Percentiles rank a stretch among this genome's conserved stretches.
Conservation (phyloP, 2,888 invertebrate species). For the Merodon equestris region DNA sequence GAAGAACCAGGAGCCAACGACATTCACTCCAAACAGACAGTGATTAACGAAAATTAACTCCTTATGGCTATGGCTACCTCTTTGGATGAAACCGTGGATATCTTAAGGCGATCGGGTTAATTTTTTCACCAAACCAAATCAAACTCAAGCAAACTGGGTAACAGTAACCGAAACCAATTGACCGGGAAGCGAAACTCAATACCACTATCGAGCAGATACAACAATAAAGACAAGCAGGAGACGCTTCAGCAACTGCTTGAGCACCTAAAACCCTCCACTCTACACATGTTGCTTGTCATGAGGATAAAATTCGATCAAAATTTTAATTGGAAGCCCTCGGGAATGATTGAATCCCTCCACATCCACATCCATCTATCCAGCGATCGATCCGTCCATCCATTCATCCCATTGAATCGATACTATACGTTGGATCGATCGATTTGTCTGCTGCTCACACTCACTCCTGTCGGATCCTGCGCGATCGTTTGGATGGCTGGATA, state of each 20-base stretch:
- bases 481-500: constrained; percentile 32
- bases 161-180: constrained; percentile 48
- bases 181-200: constrained; percentile 62
- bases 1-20: constrained; percentile 59
- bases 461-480: background rate
- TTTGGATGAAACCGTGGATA: constrained; percentile 63
- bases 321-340: constrained; percentile 80
- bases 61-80: constrained; percentile 35
- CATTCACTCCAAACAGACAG: constrained; percentile 65
- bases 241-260: constrained; percentile 44
- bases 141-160: constrained; percentile 13
- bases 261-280: constrained; percentile 17
- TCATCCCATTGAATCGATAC: too few relatives aligned
- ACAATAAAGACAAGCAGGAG: background rate
- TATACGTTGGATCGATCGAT: constrained; percentile 45
- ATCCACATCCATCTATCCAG: constrained; percentile 34
- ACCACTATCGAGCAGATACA: constrained; percentile 18
- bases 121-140: constrained; percentile 48
- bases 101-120: constrained; percentile 67
- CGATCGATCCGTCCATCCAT: constrained; percentile 66
- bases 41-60: constrained; percentile 69
- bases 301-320: constrained; percentile 79
- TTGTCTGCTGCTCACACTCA: constrained; percentile 43
- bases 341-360: constrained; percentile 76
- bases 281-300: constrained; percentile 69